phyloP scores from a whole-genome alignment of 1,140 invertebrate species.

The Drosophila gunungcola region DNA sequence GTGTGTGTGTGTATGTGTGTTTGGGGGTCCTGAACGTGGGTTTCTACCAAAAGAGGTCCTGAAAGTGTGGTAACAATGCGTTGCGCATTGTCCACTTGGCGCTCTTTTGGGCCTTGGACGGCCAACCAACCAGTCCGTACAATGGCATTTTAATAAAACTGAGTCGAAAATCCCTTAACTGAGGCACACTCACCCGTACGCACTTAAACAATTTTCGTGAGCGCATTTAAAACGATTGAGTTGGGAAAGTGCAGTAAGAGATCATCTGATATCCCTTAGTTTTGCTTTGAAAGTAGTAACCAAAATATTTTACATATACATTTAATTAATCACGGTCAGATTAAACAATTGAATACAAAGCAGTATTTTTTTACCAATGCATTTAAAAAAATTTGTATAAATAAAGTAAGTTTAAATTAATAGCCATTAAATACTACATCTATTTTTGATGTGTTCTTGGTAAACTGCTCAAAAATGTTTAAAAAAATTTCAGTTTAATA shows the following conservation, averaged over 20 bases:
- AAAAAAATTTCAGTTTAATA: too few species aligned
- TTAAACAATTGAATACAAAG: too few species aligned
- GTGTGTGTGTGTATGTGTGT: conserved; percentile 9
- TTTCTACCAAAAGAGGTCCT: neutral
- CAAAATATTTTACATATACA: neutral
- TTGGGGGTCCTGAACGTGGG: neutral
- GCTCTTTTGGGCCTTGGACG: conserved; percentile 45
- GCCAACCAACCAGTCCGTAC: conserved; percentile 25
- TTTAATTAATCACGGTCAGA: too few species aligned
- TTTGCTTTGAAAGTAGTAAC: neutral
- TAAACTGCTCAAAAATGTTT: too few species aligned
- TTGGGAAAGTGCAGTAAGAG: neutral
- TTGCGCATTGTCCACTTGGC: conserved; percentile 66
- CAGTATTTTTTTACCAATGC: too few species aligned
- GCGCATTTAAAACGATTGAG: conserved; percentile 46
- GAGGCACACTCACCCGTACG: conserved; percentile 20
- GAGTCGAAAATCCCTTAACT: conserved; percentile 67
- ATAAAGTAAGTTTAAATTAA: too few species aligned
- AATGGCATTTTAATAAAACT: conserved; percentile 77
- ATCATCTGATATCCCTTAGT: neutral
- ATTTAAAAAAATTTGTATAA: too few species aligned
- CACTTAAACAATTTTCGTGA: conserved; percentile 70
- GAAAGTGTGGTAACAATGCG: conserved; percentile 21
- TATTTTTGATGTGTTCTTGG: too few species aligned
- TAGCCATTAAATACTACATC: too few species aligned